These are phyloP conservation scores for Aphelinus atriplicis DNA, from an alignment of 1,140 invertebrate species.

Conservation along the genomic window DNA sequence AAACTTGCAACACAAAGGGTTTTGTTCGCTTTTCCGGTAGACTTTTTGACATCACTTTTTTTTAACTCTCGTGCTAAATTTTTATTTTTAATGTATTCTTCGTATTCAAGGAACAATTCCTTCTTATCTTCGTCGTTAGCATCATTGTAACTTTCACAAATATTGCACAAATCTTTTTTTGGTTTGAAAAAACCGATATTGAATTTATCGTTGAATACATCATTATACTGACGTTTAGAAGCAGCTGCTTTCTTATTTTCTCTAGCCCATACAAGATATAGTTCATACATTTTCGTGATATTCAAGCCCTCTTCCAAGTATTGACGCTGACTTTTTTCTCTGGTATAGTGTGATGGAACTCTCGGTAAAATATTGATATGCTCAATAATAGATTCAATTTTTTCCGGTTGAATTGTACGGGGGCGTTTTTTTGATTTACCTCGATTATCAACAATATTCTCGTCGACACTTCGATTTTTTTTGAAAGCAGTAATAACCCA, in stretches of 20 bases:
- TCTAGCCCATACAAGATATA: neutral
- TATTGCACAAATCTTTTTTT: conserved; percentile 11
- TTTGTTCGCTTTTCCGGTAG: neutral
- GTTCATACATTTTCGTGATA: neutral
- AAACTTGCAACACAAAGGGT: conserved; percentile 6
- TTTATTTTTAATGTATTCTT: conserved; percentile 12
- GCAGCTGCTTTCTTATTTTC: neutral
- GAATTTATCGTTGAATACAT: neutral
- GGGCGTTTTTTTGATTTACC: neutral
- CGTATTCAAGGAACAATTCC: neutral
- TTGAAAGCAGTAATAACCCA: neutral
- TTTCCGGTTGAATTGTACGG: neutral
- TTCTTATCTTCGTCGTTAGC: neutral
- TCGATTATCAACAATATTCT: neutral
- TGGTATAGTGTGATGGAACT: neutral
- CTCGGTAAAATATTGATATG: neutral
- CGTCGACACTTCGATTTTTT: neutral
- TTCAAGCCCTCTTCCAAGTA: conserved; percentile 12
- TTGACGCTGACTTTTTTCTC: neutral
- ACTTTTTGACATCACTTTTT: neutral
- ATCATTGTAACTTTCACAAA: conserved; percentile 1
- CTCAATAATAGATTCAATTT: neutral
- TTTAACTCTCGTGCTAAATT: neutral
- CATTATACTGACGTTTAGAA: neutral
- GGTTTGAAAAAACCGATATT: conserved; percentile 12